Evolutionary conservation across 1,140 invertebrate genomes (phyloP).

Genomic region (Drosophila kikkawai): DNA sequence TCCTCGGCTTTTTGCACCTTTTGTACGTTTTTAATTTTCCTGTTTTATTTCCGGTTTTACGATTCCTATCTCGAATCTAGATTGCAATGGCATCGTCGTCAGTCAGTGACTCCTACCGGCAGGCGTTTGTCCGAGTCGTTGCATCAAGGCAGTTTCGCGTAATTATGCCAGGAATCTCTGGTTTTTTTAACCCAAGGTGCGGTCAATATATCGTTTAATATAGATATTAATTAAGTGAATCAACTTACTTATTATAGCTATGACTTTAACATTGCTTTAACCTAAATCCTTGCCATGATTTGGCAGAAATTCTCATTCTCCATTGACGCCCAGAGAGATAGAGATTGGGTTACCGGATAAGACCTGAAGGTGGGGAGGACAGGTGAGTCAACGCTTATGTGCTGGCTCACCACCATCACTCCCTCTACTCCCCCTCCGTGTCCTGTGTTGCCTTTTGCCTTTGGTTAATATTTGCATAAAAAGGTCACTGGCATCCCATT

Average conservation of each 20-base stretch:
- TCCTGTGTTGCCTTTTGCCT: slow-evolving; percentile 4
- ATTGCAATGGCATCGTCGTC: slow-evolving; percentile 70
- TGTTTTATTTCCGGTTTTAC: slow-evolving; percentile 85
- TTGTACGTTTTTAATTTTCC: slow-evolving; percentile 85
- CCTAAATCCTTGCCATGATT: neutral
- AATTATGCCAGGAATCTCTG: slow-evolving; percentile 1
- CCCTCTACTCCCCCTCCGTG: neutral
- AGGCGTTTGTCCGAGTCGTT: slow-evolving; percentile 18
- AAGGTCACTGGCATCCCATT: slow-evolving; percentile 77
- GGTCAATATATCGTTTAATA: neutral
- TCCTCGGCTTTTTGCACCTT: slow-evolving; percentile 75
- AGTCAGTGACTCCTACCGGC: slow-evolving; percentile 8
- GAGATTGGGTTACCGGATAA: slow-evolving; percentile 27
- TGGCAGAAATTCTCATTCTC: neutral
- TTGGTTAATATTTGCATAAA: slow-evolving; percentile 78
- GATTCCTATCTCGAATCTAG: slow-evolving; percentile 84
- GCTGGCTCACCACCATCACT: slow-evolving; percentile 22
- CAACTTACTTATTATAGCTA: neutral
- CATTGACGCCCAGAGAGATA: slow-evolving; percentile 32
- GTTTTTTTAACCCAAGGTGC: neutral
- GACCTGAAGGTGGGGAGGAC: neutral
- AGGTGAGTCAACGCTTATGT: slow-evolving; percentile 40
- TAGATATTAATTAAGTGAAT: slow-evolving; percentile 1
- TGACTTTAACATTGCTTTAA: neutral
- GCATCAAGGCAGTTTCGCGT: neutral